Evolutionary conservation across 2,888 invertebrate genomes (phyloP).

Genomic region (Helobdella robusta): DNA sequence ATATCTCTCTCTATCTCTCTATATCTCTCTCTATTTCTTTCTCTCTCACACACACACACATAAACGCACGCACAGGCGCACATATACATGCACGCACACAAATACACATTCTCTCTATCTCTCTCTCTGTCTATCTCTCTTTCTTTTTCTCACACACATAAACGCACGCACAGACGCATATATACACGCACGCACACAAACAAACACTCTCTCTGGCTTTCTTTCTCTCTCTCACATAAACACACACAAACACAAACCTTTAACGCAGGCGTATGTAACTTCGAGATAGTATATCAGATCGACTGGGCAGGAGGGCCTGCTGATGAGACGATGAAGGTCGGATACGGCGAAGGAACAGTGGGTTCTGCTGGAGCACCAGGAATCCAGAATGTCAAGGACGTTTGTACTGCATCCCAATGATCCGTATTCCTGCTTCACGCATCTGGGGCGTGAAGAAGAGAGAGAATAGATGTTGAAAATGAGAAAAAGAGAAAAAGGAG

Average conservation of each 20-base stretch:
- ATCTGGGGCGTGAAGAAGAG: constrained; percentile 1
- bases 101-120: too few relatives aligned
- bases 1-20: too few relatives aligned
- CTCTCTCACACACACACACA: neutral
- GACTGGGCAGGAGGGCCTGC: constrained; percentile 10
- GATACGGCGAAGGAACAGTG: constrained; percentile 21
- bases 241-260: constrained; percentile 5
- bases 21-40: too few relatives aligned
- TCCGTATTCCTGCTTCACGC: constrained; percentile 14
- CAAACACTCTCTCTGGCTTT: too few relatives aligned
- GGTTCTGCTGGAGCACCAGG: constrained; percentile 9
- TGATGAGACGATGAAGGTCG: constrained; percentile 6
- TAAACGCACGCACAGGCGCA: neutral
- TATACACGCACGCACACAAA: neutral
- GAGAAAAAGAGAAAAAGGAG: too few relatives aligned
- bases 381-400: constrained; percentile 13
- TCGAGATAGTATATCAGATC: constrained; percentile 22
- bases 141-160: too few relatives aligned
- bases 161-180: neutral
- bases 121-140: too few relatives aligned
- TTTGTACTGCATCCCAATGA: constrained; percentile 16
- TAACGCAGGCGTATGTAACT: constrained; percentile 12
- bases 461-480: too few relatives aligned
- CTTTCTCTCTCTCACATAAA: too few relatives aligned
- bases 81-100: constrained; percentile 1